phyloP scores from a whole-genome alignment of 1,140 invertebrate genomes.

The Ceratitis capitata region DNA sequence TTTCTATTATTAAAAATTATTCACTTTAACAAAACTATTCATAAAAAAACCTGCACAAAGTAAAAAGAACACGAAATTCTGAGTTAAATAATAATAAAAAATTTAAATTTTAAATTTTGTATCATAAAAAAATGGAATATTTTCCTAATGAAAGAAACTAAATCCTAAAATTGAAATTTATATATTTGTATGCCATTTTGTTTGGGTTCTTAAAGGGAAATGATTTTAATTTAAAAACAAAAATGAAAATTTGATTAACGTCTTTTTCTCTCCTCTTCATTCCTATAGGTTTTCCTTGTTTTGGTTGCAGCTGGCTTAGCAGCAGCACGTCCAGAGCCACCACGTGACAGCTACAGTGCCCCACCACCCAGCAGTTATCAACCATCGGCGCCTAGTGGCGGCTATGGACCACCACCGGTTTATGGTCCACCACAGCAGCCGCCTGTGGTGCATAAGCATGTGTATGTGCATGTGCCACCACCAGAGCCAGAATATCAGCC shows the following conservation, averaged over 20 bases:
- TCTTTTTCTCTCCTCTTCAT: background rate
- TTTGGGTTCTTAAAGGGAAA: no score
- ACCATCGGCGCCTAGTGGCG: constrained; percentile 55
- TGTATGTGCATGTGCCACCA: constrained; percentile 86
- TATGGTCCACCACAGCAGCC: constrained; percentile 78
- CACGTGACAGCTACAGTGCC: constrained; percentile 61
- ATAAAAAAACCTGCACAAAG: no score
- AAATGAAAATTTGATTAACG: background rate
- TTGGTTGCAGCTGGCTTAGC: constrained; percentile 54
- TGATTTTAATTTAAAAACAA: no score
- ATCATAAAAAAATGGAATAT: no score
- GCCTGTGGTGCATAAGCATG: constrained; percentile 84
- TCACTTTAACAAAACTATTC: no score
- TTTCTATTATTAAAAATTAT: no score
- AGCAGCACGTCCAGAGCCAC: constrained; percentile 59
- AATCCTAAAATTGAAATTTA: no score
- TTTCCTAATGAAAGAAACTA: no score
- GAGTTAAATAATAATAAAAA: no score
- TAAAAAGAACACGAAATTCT: no score
- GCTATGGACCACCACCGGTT: constrained; percentile 69
- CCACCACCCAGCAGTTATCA: constrained; percentile 53
- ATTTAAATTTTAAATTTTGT: no score
- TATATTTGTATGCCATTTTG: no score
- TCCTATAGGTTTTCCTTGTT: constrained; percentile 55
- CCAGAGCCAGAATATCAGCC: constrained; percentile 80